phyloP scores from a whole-genome alignment of 92 coral and sea anemone species.

The Umimayanthus kanabou region DNA sequence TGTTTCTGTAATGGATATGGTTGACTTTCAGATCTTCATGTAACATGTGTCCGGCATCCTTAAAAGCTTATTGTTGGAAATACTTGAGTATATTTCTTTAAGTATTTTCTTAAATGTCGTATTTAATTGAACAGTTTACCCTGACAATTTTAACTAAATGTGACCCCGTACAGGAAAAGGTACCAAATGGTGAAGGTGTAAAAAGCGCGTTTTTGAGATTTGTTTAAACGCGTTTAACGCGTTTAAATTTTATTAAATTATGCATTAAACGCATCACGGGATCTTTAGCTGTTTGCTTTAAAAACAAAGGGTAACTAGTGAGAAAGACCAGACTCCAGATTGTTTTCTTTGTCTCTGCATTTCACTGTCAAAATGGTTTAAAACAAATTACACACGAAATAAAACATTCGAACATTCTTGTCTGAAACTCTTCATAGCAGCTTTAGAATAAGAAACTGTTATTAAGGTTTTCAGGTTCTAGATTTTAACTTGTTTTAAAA shows the following conservation, averaged over 20 bases:
- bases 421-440: background rate
- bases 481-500: slow-evolving; percentile 1
- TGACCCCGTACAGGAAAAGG: no score
- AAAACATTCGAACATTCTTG: background rate
- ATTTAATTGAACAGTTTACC: no score
- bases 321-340: slow-evolving; percentile 12
- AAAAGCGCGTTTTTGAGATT: no score
- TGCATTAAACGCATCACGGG: no score
- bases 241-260: no score
- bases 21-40: background rate
- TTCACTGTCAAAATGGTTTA: background rate
- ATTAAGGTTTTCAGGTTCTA: no score
- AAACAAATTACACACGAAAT: background rate
- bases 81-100: background rate
- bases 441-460: background rate
- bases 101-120: no score
- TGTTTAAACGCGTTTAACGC: no score
- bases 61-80: background rate
- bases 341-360: background rate
- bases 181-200: no score
- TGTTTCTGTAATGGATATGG: background rate
- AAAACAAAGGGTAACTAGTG: background rate
- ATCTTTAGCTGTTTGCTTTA: no score
- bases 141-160: no score
- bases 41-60: background rate